A percentile compares a stretch with the other conserved stretches of the same genome.
These are phyloP conservation scores for Lepidostoma basale DNA, from an alignment of 1,140 invertebrate genomes.

Conservation along the genomic window DNA sequence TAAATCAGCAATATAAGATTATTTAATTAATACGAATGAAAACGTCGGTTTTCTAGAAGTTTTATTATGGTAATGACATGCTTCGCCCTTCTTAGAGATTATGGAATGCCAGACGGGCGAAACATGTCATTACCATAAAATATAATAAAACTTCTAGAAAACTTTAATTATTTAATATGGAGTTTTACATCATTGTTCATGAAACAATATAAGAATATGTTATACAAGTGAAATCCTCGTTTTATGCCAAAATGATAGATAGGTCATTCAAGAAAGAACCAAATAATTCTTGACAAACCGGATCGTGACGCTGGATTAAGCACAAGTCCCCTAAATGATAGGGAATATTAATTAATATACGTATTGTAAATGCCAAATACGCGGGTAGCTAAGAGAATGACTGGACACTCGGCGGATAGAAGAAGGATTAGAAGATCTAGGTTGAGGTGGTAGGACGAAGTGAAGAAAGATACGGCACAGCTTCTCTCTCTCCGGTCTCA, in stretches of 20 bases:
- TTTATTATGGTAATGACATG: no score
- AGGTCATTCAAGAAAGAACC: neutral
- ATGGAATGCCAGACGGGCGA: neutral
- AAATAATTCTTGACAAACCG: neutral
- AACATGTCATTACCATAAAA: neutral
- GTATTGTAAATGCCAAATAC: no score
- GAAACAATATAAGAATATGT: neutral
- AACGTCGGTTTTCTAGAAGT: no score
- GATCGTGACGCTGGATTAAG: neutral
- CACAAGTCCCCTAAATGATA: neutral
- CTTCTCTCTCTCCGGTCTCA: neutral
- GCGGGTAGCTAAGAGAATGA: no score
- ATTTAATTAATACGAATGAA: neutral
- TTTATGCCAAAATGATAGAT: neutral
- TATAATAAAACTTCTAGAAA: neutral
- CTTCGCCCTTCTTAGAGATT: no score
- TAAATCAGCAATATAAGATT: neutral
- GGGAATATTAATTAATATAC: neutral
- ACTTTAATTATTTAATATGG: neutral
- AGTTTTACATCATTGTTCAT: neutral
- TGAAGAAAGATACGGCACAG: neutral
- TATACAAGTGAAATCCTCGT: neutral
- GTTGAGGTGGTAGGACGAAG: neutral
- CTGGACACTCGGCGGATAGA: no score
- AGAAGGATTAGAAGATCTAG: no score